A percentile compares a stretch with the other conserved stretches of the same genome.
Conservation (phyloP, 1,140 invertebrate genomes). For the Gerris buenoi region DNA sequence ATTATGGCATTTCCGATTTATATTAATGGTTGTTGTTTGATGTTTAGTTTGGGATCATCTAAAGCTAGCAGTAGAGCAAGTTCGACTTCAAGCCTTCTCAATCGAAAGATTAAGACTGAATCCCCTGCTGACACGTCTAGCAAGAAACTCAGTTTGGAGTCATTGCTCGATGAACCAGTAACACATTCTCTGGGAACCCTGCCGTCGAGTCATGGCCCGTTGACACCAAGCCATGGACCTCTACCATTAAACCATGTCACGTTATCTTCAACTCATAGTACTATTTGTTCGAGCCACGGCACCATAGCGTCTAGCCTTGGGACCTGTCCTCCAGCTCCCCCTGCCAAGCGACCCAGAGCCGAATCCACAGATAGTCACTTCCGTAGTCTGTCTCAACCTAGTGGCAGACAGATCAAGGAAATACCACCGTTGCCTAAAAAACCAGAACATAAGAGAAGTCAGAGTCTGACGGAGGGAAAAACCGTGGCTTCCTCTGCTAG, state of each 20-base stretch:
- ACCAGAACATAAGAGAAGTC: background rate
- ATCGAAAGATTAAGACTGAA: background rate
- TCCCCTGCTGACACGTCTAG: background rate
- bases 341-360: background rate
- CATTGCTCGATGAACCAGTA: background rate
- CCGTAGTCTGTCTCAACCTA: background rate
- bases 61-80: background rate
- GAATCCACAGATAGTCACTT: background rate
- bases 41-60: too few species aligned
- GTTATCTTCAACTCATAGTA: too few species aligned
- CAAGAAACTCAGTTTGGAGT: background rate
- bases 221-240: too few species aligned
- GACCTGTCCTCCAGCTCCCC: too few species aligned
- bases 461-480: background rate
- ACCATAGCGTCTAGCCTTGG: background rate
- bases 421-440: background rate
- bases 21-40: too few species aligned
- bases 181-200: background rate
- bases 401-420: background rate
- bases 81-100: background rate
- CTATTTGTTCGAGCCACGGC: too few species aligned
- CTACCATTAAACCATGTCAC: too few species aligned
- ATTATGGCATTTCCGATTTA: too few species aligned
- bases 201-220: too few species aligned
- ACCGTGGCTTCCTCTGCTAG: background rate